These are phyloP conservation scores for Eulimnadia texana DNA, from an alignment of 1,140 invertebrate genomes.

Conservation along the genomic window DNA sequence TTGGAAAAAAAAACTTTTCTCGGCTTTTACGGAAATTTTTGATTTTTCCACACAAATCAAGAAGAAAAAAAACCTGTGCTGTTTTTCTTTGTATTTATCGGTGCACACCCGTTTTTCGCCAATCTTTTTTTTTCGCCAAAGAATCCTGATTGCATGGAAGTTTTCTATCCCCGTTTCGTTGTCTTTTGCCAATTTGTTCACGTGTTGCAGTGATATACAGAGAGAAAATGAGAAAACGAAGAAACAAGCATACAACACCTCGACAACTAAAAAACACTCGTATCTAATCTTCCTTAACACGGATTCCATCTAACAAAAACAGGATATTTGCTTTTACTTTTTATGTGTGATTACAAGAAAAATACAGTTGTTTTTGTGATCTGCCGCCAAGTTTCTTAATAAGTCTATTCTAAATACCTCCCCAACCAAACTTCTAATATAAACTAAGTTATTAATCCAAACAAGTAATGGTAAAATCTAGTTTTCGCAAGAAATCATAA, in stretches of 20 bases:
- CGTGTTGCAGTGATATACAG: neutral
- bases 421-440: no score
- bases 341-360: neutral
- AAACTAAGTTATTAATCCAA: no score
- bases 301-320: neutral
- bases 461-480: slow-evolving; percentile 11
- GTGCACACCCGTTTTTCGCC: no score
- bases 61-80: no score
- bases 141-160: neutral
- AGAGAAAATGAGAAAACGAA: no score
- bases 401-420: no score
- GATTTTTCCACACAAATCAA: no score
- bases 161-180: neutral
- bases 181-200: neutral
- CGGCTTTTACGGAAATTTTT: no score
- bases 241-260: neutral
- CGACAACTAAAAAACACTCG: neutral
- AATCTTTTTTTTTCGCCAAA: slow-evolving; percentile 3
- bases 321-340: slow-evolving; percentile 1
- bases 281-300: neutral
- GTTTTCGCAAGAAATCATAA: slow-evolving; percentile 69
- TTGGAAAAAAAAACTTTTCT: neutral
- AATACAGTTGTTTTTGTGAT: neutral
- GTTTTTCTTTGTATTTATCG: no score
- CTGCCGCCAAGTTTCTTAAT: neutral